phyloP scores from a whole-genome alignment of 1,140 invertebrate genomes.

The Ylistrum balloti region DNA sequence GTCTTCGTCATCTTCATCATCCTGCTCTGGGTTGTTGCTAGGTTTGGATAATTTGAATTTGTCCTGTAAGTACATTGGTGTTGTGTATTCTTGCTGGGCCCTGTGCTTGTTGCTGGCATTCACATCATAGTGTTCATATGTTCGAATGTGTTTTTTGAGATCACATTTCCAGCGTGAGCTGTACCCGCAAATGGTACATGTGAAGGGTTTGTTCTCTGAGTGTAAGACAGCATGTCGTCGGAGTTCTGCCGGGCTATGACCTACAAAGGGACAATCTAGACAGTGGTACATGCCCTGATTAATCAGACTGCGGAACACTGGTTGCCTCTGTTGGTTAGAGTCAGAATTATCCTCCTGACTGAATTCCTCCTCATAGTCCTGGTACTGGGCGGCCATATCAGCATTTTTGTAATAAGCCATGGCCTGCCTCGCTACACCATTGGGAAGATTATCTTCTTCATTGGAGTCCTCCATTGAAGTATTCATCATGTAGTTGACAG shows the following conservation, averaged over 20 bases:
- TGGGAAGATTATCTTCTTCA: neutral
- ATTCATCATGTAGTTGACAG: slow-evolving; percentile 45
- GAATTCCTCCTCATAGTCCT: slow-evolving; percentile 44
- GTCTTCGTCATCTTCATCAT: slow-evolving; percentile 65
- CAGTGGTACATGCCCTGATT: slow-evolving; percentile 77
- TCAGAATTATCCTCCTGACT: neutral
- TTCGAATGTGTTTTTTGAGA: slow-evolving; percentile 81
- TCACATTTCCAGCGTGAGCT: slow-evolving; percentile 82
- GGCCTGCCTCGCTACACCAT: neutral
- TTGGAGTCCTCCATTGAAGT: neutral
- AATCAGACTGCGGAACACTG: slow-evolving; percentile 70
- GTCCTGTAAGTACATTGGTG: slow-evolving; percentile 52
- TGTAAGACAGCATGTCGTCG: slow-evolving; percentile 80
- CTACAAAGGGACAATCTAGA: slow-evolving; percentile 80
- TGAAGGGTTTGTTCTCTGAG: slow-evolving; percentile 81
- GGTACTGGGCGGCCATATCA: neutral
- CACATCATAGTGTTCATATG: slow-evolving; percentile 75
- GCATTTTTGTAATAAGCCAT: neutral
- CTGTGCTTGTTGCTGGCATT: slow-evolving; percentile 38
- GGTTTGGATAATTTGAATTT: slow-evolving; percentile 53
- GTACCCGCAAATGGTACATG: slow-evolving; percentile 79
- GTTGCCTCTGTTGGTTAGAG: slow-evolving; percentile 52
- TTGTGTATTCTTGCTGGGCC: slow-evolving; percentile 20
- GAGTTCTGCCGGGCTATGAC: slow-evolving; percentile 79
- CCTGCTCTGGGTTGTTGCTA: slow-evolving; percentile 12